These are phyloP conservation scores for Cephus nigrinus DNA, from an alignment of 2,888 invertebrate genomes.

Conservation along the genomic window DNA sequence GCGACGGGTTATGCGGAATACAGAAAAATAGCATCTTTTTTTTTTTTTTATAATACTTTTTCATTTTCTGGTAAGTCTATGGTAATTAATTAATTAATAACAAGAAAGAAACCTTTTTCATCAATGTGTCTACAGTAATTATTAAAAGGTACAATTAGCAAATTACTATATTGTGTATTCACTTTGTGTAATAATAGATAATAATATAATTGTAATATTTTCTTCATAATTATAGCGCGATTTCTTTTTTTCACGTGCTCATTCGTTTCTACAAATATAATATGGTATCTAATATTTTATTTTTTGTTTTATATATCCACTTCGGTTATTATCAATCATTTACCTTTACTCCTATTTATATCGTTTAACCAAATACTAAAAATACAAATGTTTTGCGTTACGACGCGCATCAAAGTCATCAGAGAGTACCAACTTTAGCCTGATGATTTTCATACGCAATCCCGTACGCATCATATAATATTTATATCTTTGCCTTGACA, in stretches of 20 bases:
- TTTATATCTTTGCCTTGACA: constrained; percentile 53
- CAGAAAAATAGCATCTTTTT: constrained; percentile 35
- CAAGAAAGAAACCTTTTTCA: constrained; percentile 61
- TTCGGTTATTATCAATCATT: constrained; percentile 60
- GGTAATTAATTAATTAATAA: constrained; percentile 65
- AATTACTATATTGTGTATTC: constrained; percentile 65
- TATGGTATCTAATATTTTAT: constrained; percentile 60
- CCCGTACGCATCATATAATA: constrained; percentile 51
- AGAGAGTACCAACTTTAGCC: constrained; percentile 18
- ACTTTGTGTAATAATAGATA: constrained; percentile 65
- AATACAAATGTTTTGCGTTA: constrained; percentile 62
- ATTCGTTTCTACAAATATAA: constrained; percentile 63
- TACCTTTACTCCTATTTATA: constrained; percentile 59
- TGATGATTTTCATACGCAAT: constrained; percentile 48
- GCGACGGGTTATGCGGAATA: too few relatives aligned
- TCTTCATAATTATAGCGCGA: constrained; percentile 61
- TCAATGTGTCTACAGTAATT: constrained; percentile 65
- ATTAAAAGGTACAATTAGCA: constrained; percentile 66
- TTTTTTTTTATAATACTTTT: constrained; percentile 63
- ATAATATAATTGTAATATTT: constrained; percentile 59
- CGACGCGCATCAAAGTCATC: constrained; percentile 26
- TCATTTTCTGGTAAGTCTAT: constrained; percentile 64
- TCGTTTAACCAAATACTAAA: constrained; percentile 63
- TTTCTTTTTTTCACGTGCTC: constrained; percentile 55
- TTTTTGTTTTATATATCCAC: constrained; percentile 55